Percentiles rank a stretch among this genome's conserved stretches.
These are phyloP conservation scores for Stomatorhinus ivindoensis DNA, from an alignment of 2,113 vertebrate genomes.

Conservation along the genomic window DNA sequence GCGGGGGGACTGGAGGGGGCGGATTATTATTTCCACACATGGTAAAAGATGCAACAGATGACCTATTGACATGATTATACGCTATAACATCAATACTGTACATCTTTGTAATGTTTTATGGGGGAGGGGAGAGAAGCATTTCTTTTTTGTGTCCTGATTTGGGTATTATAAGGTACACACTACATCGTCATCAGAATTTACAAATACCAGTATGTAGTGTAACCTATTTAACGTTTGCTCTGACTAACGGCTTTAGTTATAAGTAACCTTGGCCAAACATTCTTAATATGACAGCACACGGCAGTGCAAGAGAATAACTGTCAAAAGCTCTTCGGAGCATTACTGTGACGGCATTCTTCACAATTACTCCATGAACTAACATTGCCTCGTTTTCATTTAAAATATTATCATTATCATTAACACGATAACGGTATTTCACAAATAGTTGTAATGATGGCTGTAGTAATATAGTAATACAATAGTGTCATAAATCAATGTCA, in stretches of 20 bases:
- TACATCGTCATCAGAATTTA: neutral
- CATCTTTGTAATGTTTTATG: neutral
- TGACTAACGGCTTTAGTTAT: neutral
- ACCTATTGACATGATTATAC: slow-evolving; percentile 12
- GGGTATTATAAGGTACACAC: neutral
- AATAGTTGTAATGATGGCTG: neutral
- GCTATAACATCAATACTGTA: neutral
- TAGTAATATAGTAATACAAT: neutral
- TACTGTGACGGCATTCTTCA: neutral
- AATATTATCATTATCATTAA: neutral
- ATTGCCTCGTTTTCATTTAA: neutral
- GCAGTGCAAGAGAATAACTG: neutral
- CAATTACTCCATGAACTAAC: neutral
- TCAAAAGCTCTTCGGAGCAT: neutral
- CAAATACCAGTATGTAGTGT: neutral
- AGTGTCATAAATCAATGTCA: neutral
- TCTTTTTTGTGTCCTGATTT: neutral
- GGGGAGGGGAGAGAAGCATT: neutral
- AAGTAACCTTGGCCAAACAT: neutral
- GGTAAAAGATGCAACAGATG: slow-evolving; percentile 13
- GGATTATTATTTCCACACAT: slow-evolving; percentile 49
- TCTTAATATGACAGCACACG: neutral
- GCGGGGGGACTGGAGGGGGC: slow-evolving; percentile 33
- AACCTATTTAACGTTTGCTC: neutral
- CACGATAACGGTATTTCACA: neutral